Base-by-base conservation (phyloP, 2,888 invertebrate species). In the Xylota sylvarum region DNA sequence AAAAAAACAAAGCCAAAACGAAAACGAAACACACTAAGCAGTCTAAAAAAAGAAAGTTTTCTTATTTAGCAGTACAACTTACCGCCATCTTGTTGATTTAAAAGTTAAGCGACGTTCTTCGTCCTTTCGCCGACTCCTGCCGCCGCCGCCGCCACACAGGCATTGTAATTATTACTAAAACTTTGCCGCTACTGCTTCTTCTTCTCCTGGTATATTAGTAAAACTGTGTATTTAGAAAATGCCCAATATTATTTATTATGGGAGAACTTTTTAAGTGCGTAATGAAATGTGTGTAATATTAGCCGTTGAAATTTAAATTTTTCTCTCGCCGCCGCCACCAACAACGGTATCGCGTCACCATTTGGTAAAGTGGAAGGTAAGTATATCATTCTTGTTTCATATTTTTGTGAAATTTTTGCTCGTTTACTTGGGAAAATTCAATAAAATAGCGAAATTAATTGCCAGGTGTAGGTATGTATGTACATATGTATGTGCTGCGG, bases 1-100 rank as follows among this genome's bases (percentile, higher is more conserved):
- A 50, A 40, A n/a, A 19, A 27, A 30, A 12, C 23, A 37, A 40
- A 76, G 27, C 35, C 17, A 81, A 62, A 46, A 12, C 50, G 40
- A 43, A 48, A 40, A 56, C 10, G 70, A 23, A 46, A 74, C 67
- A 46, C 70, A 76, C 74, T 74, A 58, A 85, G 32, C 30, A 72
- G 58, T 60, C 56, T 17, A 77, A 72, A 67, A 32, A 81, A 82
- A 50, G 37, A 62, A 86, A 86, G 60, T 86, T 86, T 86, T 82
- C 82, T 81, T 86, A 82, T 82, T 81, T 86, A 77, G 69, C 69
- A 78, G 77, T 72, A 82, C 77, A 86, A 82, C 81, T 82, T 48
- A 78, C 78, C 86, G 69, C 86, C 86, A 86, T 86, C 77, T 86
- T 86, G 82, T 86, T 86, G 82, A 86, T 82, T 86, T 86, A 82